Conservation (phyloP, 2,113 vertebrate genomes). For the Aldabrachelys gigantea region DNA sequence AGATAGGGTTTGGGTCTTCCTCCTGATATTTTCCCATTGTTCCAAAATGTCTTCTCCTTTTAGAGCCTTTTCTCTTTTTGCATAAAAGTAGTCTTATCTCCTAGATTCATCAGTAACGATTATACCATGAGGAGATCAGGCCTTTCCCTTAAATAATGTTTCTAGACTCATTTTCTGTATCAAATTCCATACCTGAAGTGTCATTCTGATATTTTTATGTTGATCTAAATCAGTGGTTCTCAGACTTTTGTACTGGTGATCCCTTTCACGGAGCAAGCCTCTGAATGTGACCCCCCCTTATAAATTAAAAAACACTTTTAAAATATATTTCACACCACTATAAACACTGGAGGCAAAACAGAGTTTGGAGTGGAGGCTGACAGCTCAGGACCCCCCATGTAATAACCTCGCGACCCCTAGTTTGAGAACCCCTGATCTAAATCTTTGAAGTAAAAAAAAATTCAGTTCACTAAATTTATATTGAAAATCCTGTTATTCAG, state of each 20-base stretch:
- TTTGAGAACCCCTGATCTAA: no score
- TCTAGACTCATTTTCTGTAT: conserved; percentile 11
- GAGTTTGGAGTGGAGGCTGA: no score
- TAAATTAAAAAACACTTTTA: no score
- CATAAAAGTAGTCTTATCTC: conserved; percentile 71
- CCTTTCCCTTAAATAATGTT: conserved; percentile 66
- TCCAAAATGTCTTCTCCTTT: conserved; percentile 70
- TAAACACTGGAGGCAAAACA: no score
- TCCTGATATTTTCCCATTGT: conserved; percentile 68
- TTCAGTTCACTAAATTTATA: not conserved
- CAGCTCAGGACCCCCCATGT: no score
- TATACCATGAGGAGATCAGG: conserved; percentile 44
- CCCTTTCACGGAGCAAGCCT: no score
- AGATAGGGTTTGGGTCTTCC: conserved; percentile 60
- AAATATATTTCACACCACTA: no score
- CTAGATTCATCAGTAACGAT: conserved; percentile 64
- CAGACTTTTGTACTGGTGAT: no score
- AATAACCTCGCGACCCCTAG: no score
- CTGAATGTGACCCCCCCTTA: no score
- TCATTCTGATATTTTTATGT: not conserved
- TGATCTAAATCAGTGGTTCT: not conserved
- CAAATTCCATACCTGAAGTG: not conserved
- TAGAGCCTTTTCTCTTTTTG: conserved; percentile 66
- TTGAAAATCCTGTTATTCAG: not conserved
- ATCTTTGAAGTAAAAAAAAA: not conserved